Conservation (phyloP, 2,113 vertebrate species). For the Paraplagusia blochii region DNA sequence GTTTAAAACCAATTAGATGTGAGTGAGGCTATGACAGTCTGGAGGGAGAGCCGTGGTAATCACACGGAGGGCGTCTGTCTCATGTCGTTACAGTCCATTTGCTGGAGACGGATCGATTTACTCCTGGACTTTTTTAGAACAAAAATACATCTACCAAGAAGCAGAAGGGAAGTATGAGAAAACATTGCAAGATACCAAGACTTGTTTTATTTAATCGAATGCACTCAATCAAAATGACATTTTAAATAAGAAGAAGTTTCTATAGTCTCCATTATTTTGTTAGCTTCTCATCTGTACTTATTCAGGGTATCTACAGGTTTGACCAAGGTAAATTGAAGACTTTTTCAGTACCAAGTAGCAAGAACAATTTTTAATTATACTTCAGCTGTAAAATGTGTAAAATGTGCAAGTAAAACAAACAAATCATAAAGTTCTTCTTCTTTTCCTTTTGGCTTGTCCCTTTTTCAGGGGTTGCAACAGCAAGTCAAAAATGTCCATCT, state of each 20-base stretch:
- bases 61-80: constrained; percentile 68
- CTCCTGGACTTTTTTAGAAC: constrained; percentile 50
- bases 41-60: constrained; percentile 54
- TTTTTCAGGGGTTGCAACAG: too few species aligned
- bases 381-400: too few species aligned
- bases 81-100: constrained; percentile 76
- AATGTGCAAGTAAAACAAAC: too few species aligned
- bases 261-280: neutral
- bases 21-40: constrained; percentile 61
- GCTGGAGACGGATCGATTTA: constrained; percentile 72
- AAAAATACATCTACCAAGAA: constrained; percentile 47
- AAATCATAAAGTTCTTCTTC: too few species aligned
- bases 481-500: too few species aligned
- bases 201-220: too few species aligned
- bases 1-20: constrained; percentile 68
- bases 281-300: neutral
- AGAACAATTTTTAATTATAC: too few species aligned
- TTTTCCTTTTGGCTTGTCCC: too few species aligned
- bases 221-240: constrained; percentile 39
- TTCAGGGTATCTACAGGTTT: too few species aligned
- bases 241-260: constrained; percentile 9
- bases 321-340: too few species aligned
- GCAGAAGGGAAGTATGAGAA: constrained; percentile 63
- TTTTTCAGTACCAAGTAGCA: too few species aligned
- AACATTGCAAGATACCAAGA: constrained; percentile 33